phyloP scores from a whole-genome alignment of 2,113 vertebrate genomes.

The Crotalus viridis region DNA sequence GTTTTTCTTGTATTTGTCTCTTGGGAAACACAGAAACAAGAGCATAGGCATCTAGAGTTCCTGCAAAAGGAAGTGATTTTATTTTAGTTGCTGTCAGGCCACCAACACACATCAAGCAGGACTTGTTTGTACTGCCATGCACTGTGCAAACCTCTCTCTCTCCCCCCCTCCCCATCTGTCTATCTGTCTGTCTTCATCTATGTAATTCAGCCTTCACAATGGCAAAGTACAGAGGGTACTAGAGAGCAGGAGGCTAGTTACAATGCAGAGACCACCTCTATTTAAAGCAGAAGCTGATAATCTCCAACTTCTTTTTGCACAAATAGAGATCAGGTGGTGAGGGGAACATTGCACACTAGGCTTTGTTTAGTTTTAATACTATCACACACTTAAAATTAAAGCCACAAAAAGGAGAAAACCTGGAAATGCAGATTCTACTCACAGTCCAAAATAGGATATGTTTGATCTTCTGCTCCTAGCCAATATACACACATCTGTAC shows the following conservation, averaged over 20 bases:
- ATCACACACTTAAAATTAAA: not conserved
- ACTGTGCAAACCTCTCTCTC: not conserved
- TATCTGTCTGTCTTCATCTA: not conserved
- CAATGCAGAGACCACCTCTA: not conserved
- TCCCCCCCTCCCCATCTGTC: no score
- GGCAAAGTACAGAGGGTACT: not conserved
- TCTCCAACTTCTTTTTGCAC: not conserved
- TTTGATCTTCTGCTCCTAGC: not conserved
- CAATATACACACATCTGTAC: not conserved
- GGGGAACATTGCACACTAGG: not conserved
- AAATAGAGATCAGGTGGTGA: not conserved
- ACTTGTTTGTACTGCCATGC: not conserved
- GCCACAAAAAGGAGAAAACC: not conserved
- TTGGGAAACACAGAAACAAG: not conserved
- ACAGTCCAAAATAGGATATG: not conserved
- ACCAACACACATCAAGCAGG: not conserved
- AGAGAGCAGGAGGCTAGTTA: not conserved
- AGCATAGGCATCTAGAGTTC: not conserved
- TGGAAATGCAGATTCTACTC: not conserved
- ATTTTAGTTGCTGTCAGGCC: not conserved
- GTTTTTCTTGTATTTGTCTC: not conserved
- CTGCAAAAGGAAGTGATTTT: not conserved
- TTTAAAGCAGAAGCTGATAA: not conserved
- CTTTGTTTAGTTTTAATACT: not conserved
- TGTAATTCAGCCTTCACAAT: not conserved